Evolutionary conservation across 2,888 invertebrate genomes (phyloP).

Genomic region (Eupsilia transversa): DNA sequence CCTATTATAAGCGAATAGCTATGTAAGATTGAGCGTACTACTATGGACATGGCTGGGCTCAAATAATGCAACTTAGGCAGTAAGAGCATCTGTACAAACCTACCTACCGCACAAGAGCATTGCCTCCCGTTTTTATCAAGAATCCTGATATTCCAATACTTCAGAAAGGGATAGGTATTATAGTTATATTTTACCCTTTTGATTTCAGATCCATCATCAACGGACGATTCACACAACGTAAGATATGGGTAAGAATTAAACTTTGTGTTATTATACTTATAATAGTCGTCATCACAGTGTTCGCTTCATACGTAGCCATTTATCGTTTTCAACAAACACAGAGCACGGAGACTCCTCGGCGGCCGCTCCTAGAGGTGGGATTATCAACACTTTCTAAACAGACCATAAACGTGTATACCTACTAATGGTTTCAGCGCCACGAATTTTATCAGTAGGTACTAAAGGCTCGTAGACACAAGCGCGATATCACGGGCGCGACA

Average conservation of each 20-base stretch:
- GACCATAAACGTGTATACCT: no score
- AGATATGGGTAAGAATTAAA: constrained; percentile 84
- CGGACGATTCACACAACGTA: constrained; percentile 83
- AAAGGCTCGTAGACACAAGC: no score
- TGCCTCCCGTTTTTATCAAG: not conserved
- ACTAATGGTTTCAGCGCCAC: no score
- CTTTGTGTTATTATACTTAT: not conserved
- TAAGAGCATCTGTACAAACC: not conserved
- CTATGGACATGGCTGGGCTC: no score
- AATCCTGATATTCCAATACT: not conserved
- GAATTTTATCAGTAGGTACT: no score
- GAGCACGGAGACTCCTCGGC: not conserved
- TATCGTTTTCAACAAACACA: not conserved
- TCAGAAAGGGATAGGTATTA: no score
- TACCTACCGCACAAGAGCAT: no score
- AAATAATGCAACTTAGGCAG: not conserved
- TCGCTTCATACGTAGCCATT: not conserved
- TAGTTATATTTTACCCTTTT: not conserved
- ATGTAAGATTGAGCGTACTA: no score
- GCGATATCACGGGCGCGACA: no score
- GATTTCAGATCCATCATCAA: constrained; percentile 81
- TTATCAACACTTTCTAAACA: not conserved
- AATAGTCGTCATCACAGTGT: not conserved
- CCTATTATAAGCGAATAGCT: not conserved
- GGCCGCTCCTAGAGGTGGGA: not conserved